Conservation (phyloP, 2,113 vertebrate species). For the Albula glossodonta region DNA sequence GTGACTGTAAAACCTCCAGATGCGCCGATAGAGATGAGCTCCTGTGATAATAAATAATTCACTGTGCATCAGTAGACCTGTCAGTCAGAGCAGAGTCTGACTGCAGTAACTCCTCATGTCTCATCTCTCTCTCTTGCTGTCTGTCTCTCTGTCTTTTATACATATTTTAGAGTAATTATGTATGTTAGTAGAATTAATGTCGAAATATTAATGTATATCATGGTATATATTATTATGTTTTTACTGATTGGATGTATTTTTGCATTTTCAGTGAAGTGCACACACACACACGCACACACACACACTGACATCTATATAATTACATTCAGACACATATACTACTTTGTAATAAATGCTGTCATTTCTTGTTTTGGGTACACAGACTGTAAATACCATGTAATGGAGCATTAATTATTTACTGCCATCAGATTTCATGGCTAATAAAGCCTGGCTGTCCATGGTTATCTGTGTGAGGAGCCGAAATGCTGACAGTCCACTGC, state of each 20-base stretch:
- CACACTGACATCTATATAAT: too few species aligned
- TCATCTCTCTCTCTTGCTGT: neutral
- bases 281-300: neutral
- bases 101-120: neutral
- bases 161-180: too few species aligned
- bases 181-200: too few species aligned
- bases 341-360: neutral
- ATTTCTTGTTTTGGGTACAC: neutral
- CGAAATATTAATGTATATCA: too few species aligned
- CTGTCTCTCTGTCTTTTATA: neutral
- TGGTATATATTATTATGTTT: neutral
- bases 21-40: neutral
- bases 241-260: neutral
- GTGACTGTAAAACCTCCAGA: neutral
- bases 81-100: neutral
- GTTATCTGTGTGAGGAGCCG: neutral
- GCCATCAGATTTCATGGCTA: neutral
- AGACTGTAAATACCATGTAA: neutral
- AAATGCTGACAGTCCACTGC: neutral
- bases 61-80: constrained; percentile 14
- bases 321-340: neutral
- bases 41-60: constrained; percentile 14
- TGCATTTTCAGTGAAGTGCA: neutral
- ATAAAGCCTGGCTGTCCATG: neutral
- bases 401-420: constrained; percentile 11